phyloP scores from a whole-genome alignment of 2,113 vertebrate genomes.

The Dicrurus megarhynchus region DNA sequence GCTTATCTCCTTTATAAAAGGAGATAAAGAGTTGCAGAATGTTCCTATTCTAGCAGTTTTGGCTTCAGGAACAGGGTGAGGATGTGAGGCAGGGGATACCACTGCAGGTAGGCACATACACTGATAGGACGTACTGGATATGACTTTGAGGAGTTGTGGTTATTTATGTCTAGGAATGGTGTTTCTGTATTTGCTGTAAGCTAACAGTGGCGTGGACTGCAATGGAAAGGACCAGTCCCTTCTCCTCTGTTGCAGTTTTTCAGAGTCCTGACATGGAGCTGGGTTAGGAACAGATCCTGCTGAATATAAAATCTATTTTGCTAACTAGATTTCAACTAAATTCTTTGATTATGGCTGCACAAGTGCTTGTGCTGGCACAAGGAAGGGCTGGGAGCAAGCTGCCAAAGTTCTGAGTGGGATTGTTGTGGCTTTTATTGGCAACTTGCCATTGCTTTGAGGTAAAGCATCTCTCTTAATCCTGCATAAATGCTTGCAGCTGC shows the following conservation, averaged over 20 bases:
- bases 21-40: background rate
- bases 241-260: background rate
- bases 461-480: background rate
- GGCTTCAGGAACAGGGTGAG: background rate
- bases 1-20: background rate
- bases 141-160: background rate
- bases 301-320: background rate
- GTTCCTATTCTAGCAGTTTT: background rate
- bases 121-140: background rate
- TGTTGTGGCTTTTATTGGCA: background rate
- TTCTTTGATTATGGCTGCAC: background rate
- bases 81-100: background rate
- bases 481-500: background rate
- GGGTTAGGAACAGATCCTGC: background rate
- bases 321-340: background rate
- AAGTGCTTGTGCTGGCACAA: background rate
- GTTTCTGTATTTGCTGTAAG: background rate
- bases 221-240: background rate
- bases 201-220: background rate
- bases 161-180: background rate
- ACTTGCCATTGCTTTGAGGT: background rate
- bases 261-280: background rate
- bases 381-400: background rate
- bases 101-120: rapidly evolving
- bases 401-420: background rate